Conservation (phyloP, 2,113 vertebrate genomes). For the Gasterosteus aculeatus region DNA sequence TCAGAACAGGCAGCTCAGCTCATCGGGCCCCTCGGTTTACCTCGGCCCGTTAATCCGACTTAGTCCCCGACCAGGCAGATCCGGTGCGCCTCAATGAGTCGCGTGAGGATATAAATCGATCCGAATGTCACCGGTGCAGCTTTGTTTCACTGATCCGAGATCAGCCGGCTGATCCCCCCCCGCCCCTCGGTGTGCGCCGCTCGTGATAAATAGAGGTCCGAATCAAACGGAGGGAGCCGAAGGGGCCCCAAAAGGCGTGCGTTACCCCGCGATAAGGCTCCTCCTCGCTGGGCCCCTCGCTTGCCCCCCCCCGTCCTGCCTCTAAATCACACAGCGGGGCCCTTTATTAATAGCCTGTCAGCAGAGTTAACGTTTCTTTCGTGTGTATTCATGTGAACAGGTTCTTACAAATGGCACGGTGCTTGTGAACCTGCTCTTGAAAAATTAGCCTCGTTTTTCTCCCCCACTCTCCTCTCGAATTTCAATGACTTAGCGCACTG, state of each 20-base stretch:
- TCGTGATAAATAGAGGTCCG: conserved; percentile 47
- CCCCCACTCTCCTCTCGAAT: conserved; percentile 67
- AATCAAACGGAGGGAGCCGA: conserved; percentile 42
- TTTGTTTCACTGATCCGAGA: conserved; percentile 32
- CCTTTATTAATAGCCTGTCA: conserved; percentile 80
- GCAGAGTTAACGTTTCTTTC: conserved; percentile 79
- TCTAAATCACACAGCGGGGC: conserved; percentile 73
- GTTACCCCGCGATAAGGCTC: conserved; percentile 54
- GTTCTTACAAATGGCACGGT: conserved; percentile 78
- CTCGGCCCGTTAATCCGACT: conserved; percentile 24
- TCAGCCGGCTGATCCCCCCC: conserved; percentile 31
- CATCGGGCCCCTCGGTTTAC: conserved; percentile 13
- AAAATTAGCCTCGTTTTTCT: conserved; percentile 68
- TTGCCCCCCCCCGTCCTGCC: conserved; percentile 33
- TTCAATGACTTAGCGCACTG: conserved; percentile 67
- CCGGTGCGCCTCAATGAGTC: conserved; percentile 33
- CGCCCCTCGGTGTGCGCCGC: conserved; percentile 20
- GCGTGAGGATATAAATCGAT: conserved; percentile 41
- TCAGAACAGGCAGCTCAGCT: neutral
- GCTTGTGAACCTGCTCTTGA: conserved; percentile 67
- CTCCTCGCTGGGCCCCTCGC: conserved; percentile 9
- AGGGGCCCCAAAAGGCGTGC: conserved; percentile 50
- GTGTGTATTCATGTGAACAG: conserved; percentile 74
- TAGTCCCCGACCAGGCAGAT: conserved; percentile 25
- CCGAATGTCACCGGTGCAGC: conserved; percentile 16